phyloP scores from a whole-genome alignment of 2,113 vertebrate genomes.

The Xiphophorus maculatus region DNA sequence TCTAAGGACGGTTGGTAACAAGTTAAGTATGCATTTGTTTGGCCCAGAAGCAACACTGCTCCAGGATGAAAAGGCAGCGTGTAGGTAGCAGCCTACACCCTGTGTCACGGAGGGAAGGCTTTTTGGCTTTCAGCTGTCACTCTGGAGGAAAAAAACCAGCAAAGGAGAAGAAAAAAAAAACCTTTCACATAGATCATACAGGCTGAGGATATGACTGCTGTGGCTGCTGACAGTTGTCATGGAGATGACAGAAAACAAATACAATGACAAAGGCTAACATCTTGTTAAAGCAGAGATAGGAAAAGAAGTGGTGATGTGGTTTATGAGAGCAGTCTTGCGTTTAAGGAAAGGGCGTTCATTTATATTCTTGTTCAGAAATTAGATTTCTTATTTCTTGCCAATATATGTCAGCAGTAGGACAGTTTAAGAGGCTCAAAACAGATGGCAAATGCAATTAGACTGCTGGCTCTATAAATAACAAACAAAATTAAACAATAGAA shows the following conservation, averaged over 20 bases:
- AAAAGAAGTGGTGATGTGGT: background rate
- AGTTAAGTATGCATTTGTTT: constrained; percentile 66
- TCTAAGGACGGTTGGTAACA: constrained; percentile 45
- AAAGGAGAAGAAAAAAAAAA: background rate
- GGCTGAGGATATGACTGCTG: constrained; percentile 8
- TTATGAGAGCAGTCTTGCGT: constrained; percentile 3
- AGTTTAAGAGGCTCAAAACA: background rate
- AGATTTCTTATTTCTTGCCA: background rate
- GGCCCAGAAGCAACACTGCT: constrained; percentile 59
- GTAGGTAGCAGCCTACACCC: constrained; percentile 38
- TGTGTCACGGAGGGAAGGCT: constrained; percentile 39
- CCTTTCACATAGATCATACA: constrained; percentile 28
- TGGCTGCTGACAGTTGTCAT: constrained; percentile 49
- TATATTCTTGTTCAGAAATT: constrained; percentile 1
- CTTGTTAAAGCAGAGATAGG: background rate
- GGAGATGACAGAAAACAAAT: constrained; percentile 50
- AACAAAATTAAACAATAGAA: background rate
- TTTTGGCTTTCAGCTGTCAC: constrained; percentile 43
- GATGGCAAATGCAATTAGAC: background rate
- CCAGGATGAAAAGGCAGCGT: constrained; percentile 48
- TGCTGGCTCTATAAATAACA: background rate
- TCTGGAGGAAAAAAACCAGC: background rate
- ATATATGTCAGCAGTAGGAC: background rate
- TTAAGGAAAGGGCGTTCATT: background rate
- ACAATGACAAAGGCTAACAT: constrained; percentile 36